phyloP scores from a whole-genome alignment of 2,113 vertebrate genomes.

The Halcyon malimbica region DNA sequence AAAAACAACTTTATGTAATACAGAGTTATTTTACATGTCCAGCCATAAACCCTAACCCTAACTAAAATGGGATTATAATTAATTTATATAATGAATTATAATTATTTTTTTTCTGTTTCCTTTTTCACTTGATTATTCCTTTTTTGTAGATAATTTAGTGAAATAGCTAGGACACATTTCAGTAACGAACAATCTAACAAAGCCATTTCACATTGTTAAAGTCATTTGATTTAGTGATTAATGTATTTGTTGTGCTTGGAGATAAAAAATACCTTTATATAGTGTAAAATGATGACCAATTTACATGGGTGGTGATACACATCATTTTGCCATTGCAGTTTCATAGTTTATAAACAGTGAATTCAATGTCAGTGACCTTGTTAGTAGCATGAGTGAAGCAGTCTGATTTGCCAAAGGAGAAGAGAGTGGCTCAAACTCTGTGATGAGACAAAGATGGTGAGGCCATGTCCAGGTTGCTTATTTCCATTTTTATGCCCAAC shows the following conservation, averaged over 20 bases:
- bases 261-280: background rate
- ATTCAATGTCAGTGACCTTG: background rate
- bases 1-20: background rate
- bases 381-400: background rate
- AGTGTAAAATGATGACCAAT: background rate
- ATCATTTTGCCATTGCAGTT: background rate
- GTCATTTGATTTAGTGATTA: slow-evolving; percentile 2
- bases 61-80: background rate
- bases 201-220: background rate
- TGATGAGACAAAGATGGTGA: background rate
- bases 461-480: background rate
- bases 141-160: background rate
- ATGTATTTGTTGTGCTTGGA: background rate
- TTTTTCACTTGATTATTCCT: background rate
- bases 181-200: background rate
- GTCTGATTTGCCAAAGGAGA: background rate
- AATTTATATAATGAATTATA: background rate
- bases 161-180: background rate
- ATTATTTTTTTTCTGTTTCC: background rate
- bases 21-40: background rate
- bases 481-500: background rate
- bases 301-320: background rate
- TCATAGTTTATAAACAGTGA: background rate
- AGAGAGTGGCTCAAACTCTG: background rate
- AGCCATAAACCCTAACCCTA: background rate